Base-by-base conservation (phyloP, 2,113 vertebrate genomes). In the Podilymbus podiceps region DNA sequence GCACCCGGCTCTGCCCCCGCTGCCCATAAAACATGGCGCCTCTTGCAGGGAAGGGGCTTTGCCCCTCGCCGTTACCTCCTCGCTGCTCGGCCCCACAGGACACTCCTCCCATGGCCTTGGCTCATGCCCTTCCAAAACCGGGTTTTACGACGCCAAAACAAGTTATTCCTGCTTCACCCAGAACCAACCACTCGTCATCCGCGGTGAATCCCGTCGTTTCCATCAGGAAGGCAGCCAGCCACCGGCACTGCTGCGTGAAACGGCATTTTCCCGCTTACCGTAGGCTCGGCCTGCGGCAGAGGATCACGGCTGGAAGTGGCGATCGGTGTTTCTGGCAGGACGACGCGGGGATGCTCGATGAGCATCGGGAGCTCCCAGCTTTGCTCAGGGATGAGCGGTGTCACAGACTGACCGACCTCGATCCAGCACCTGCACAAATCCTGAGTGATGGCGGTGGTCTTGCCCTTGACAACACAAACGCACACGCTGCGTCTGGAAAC, bases 251-350 rank as follows among this genome's bases (percentile, higher is more conserved):
- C 42, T 42, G 12, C 42, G 12, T 12, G 11, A 9, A 9, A 25
- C 11, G 1, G 22, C n/a, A 4, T 20, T 33, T 58, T 5, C 21
- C 66, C 2, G 0, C 8, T 58, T 5, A 17, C 66, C 2, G 0
- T 6, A 10, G 40, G 52, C 71, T 44, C 53, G 10, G 38, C 69
- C 68, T 8, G 68, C 15, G 15, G 74, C 27, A 4, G 27, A 5
- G 21, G 44, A 52, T 27, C 35, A 2, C 2, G 16, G 25, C 40
- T 15, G 60, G 42, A 3, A 40, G 18, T 1, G 1, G 60, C 14
- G 2, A 6, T 2, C 5, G 0, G 22, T 3, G 5, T 5, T 47
- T 4, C 35, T 2, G n/a, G 28, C 23, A 38, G 75, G 75, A n/a
- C 2, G 21, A 15, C 10, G 19, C 49, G 2, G 76, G 58, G 76